phyloP scores from a whole-genome alignment of 2,888 invertebrate species.

The Tethea ocularis region DNA sequence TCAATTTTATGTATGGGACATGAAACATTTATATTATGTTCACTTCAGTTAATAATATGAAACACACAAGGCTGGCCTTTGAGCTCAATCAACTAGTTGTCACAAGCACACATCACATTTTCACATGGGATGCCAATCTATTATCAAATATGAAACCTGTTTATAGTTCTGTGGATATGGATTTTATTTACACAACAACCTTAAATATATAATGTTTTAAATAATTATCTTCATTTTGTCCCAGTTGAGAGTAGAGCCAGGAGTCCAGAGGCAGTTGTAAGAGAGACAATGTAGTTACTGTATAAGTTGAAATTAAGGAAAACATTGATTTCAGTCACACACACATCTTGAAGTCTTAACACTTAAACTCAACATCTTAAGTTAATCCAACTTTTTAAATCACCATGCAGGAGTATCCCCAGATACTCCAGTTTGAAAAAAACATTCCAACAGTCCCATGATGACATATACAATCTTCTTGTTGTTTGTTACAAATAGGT shows the following conservation, averaged over 20 bases:
- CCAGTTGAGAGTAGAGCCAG: slow-evolving; percentile 98
- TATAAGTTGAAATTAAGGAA: slow-evolving; percentile 30
- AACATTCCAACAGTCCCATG: too few species aligned
- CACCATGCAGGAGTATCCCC: too few species aligned
- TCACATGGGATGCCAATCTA: neutral
- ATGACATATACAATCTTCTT: too few species aligned
- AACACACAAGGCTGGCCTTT: neutral
- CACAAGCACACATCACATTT: slow-evolving; percentile 6
- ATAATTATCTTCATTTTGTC: slow-evolving; percentile 83
- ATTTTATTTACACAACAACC: slow-evolving; percentile 30
- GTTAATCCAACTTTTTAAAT: too few species aligned
- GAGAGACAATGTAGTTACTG: slow-evolving; percentile 96
- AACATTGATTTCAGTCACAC: slow-evolving; percentile 11
- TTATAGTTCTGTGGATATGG: neutral
- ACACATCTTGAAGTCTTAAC: neutral
- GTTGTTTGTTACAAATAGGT: too few species aligned
- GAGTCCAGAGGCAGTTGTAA: slow-evolving; percentile 94
- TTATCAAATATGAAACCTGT: neutral
- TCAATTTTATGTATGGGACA: slow-evolving; percentile 30
- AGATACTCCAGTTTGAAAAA: too few species aligned
- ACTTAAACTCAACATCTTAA: too few species aligned
- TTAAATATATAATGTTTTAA: slow-evolving; percentile 24
- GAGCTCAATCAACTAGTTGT: neutral
- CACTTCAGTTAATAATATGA: neutral
- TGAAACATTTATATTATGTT: slow-evolving; percentile 5